Evolutionary conservation across 2,113 vertebrate species (phyloP).

Genomic region (Phylloscopus trochiloides): DNA sequence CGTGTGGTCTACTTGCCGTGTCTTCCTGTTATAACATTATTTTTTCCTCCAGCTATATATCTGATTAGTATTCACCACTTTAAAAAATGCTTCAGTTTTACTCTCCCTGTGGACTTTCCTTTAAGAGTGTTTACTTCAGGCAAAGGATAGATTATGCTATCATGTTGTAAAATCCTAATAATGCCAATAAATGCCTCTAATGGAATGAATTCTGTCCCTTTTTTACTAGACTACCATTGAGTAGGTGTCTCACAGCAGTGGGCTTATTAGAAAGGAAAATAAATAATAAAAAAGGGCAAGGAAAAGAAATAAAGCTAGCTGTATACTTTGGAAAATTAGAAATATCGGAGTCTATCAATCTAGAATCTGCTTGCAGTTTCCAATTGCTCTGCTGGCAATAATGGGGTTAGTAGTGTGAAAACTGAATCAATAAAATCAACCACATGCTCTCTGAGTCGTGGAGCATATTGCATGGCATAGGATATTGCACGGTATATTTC

Average conservation of each 20-base stretch:
- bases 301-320: not conserved
- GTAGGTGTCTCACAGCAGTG: not conserved
- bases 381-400: not conserved
- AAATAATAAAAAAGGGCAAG: not conserved
- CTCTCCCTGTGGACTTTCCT: not conserved
- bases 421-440: constrained; percentile 27
- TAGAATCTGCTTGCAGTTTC: not conserved
- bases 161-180: constrained; percentile 22
- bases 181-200: constrained; percentile 18
- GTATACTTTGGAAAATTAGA: not conserved
- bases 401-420: constrained; percentile 3
- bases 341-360: not conserved
- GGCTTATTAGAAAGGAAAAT: not conserved
- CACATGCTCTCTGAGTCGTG: not conserved
- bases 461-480: not conserved
- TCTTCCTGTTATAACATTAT: not conserved
- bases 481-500: not conserved
- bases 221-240: not conserved
- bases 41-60: not conserved
- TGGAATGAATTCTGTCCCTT: not conserved
- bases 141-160: constrained; percentile 31
- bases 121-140: constrained; percentile 46
- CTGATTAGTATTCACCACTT: constrained; percentile 44
- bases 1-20: not conserved
- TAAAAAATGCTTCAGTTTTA: constrained; percentile 7